Evolutionary conservation across 1,140 invertebrate species (phyloP).

Genomic region (Plodia interpunctella): DNA sequence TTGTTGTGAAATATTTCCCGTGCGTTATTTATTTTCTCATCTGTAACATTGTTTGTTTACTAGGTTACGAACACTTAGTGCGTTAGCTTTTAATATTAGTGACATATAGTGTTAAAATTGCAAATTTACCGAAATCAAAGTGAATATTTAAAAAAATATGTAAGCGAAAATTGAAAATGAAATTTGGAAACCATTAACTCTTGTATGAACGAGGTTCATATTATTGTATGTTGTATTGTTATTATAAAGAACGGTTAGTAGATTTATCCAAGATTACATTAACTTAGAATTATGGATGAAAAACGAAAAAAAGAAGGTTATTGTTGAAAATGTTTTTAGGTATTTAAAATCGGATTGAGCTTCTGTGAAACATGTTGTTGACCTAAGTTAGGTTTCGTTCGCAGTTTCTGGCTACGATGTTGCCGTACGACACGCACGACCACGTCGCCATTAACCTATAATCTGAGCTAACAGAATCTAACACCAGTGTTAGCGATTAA

Average conservation of each 20-base stretch:
- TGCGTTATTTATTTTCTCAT: slow-evolving; percentile 16
- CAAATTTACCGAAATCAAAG: slow-evolving; percentile 61
- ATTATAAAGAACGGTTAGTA: slow-evolving; percentile 70
- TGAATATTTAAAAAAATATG: slow-evolving; percentile 48
- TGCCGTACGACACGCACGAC: slow-evolving; percentile 22
- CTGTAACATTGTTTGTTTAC: slow-evolving; percentile 18
- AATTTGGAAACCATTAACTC: slow-evolving; percentile 32
- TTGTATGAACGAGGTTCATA: slow-evolving; percentile 60
- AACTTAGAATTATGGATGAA: slow-evolving; percentile 67
- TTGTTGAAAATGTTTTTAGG: slow-evolving; percentile 76
- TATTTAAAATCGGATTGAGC: slow-evolving; percentile 69
- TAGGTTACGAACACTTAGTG: slow-evolving; percentile 37
- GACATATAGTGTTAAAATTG: slow-evolving; percentile 76
- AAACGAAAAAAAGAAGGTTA: slow-evolving; percentile 61
- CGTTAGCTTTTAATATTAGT: slow-evolving; percentile 76
- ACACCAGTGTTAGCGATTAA: too few relatives aligned
- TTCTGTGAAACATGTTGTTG: slow-evolving; percentile 67
- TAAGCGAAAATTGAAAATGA: slow-evolving; percentile 44
- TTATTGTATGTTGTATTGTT: slow-evolving; percentile 72
- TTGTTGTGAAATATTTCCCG: slow-evolving; percentile 9
- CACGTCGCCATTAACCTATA: background rate
- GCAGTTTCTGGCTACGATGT: slow-evolving; percentile 36
- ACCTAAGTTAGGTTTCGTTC: slow-evolving; percentile 44
- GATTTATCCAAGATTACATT: slow-evolving; percentile 65
- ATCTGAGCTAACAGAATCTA: too few relatives aligned